Percentiles rank a stretch among this genome's conserved stretches.
These are phyloP conservation scores for Saturnia japonica DNA, from an alignment of 2,888 invertebrate species.

Conservation along the genomic window DNA sequence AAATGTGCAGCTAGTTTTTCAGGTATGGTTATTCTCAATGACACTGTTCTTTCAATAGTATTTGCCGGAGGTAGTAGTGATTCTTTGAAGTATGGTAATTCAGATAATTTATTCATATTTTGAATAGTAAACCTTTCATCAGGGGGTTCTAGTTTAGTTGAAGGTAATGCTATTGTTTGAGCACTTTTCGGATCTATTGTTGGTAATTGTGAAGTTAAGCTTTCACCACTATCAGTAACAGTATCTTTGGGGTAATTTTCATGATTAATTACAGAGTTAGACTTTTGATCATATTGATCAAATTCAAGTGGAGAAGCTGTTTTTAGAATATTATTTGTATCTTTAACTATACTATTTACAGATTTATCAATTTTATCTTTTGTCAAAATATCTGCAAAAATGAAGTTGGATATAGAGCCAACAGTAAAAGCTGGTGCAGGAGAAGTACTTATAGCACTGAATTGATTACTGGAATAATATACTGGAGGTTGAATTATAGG, in stretches of 20 bases:
- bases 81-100: conserved; percentile 66
- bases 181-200: conserved; percentile 48
- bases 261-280: conserved; percentile 45
- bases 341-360: conserved; percentile 67
- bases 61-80: conserved; percentile 49
- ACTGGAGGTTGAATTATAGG: conserved; percentile 44
- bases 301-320: conserved; percentile 53
- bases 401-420: conserved; percentile 53
- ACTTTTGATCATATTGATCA: conserved; percentile 46
- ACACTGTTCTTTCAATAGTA: conserved; percentile 73
- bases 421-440: conserved; percentile 39
- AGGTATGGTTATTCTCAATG: conserved; percentile 73
- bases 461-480: conserved; percentile 32
- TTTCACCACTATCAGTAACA: conserved; percentile 56
- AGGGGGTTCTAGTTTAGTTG: conserved; percentile 61
- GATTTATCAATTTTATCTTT: conserved; percentile 70
- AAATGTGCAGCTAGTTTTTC: conserved; percentile 69
- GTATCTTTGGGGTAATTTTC: conserved; percentile 46
- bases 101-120: conserved; percentile 55
- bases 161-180: conserved; percentile 52
- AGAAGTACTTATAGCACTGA: conserved; percentile 45
- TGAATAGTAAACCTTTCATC: conserved; percentile 42
- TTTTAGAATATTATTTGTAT: conserved; percentile 60
- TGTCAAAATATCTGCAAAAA: conserved; percentile 68
- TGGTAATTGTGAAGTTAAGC: conserved; percentile 51